Base-by-base conservation (phyloP, 2,113 vertebrate genomes). In the Stomatorhinus ivindoensis region DNA sequence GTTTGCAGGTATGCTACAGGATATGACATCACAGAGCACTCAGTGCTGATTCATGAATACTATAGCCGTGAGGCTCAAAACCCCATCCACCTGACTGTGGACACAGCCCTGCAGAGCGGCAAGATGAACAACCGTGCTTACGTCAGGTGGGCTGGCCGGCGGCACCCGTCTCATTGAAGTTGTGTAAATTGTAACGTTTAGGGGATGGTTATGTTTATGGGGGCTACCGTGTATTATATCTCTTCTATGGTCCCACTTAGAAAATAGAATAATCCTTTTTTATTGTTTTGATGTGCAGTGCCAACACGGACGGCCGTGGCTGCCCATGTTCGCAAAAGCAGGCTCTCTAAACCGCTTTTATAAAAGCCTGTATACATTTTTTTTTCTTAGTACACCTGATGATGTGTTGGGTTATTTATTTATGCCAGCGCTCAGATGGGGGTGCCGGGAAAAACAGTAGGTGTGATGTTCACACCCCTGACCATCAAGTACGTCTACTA, bases 61-160 rank as follows among this genome's bases (percentile, higher is more conserved):
- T 99, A 99, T 95, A 99, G 98, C 93, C 96, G 98, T 0, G 98
- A 99, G 92, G 98, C 98, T 0, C 95, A 97, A 89, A 99, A 97
- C 92, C 98, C 98, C 61, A 98, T 99, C 47, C 98, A 99, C 92
- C 96, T 99, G 92, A 99, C 98, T 0, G 97, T 96, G 92, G 98
- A 99, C 94, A 97, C 97, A 0, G 97, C 98, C 17, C 96, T 99
- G 89, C 98, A 99, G 95, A 98, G 97, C 0, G 97, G 97, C 51
- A 97, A 98, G 91, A 99, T 99, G 98, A 98, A 96, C 95, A 98
- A 98, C 93, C 98, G 99, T 15, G 98, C 98, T 88, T 99, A 99
- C 0, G 96, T 99, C 96, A 99, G 98, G 98, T 99, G 87, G 42
- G 89, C 4, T 13, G 3, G 27, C 85, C 4, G 4, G 31, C 8